These are phyloP conservation scores for Cebidichthys violaceus DNA, from an alignment of 2,113 vertebrate genomes.

Conservation along the genomic window DNA sequence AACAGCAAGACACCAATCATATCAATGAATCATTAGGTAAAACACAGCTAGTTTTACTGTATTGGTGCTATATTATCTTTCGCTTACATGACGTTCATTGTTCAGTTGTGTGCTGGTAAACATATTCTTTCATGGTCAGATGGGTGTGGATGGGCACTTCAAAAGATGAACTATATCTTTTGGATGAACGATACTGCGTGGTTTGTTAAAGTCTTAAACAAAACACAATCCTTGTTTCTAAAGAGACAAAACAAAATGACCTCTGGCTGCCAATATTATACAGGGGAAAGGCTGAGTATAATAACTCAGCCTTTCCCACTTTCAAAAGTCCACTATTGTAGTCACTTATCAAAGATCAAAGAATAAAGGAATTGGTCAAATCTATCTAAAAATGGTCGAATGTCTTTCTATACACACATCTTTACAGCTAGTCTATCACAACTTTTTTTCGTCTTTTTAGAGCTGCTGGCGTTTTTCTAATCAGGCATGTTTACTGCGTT, in stretches of 20 bases:
- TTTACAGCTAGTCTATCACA: not conserved
- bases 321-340: not conserved
- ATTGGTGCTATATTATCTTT: too few relatives aligned
- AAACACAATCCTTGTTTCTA: not conserved
- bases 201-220: not conserved
- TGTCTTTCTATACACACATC: not conserved
- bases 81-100: too few relatives aligned
- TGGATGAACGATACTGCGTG: not conserved
- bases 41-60: too few relatives aligned
- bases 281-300: too few relatives aligned
- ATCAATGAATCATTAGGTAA: not conserved
- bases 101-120: too few relatives aligned
- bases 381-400: not conserved
- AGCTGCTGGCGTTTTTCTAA: not conserved
- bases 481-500: not conserved
- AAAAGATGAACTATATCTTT: not conserved
- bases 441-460: not conserved
- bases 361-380: too few relatives aligned
- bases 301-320: not conserved
- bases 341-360: not conserved
- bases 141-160: not conserved
- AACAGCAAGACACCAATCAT: not conserved
- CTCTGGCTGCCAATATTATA: too few relatives aligned
- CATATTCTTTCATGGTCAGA: not conserved
- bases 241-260: not conserved